Evolutionary conservation across 2,888 invertebrate genomes (phyloP).

Genomic region (Neoscelio sp.): DNA sequence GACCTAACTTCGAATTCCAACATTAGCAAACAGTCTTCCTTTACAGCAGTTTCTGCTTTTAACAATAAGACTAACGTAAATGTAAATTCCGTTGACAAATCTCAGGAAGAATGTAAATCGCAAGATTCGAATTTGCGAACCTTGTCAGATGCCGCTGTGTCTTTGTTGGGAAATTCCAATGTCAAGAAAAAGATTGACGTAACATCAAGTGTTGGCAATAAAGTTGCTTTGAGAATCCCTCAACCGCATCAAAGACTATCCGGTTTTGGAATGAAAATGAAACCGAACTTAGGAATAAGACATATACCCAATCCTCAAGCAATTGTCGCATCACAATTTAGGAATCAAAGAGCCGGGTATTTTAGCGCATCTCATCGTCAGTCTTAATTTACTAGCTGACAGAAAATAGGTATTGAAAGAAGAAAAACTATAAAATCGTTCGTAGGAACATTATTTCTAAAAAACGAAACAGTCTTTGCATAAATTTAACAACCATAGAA

Average conservation of each 20-base stretch:
- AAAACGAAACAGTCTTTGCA: too few species aligned
- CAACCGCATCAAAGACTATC: conserved; percentile 79
- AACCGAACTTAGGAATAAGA: conserved; percentile 81
- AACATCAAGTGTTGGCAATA: conserved; percentile 61
- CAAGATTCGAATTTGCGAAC: conserved; percentile 77
- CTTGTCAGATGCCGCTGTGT: conserved; percentile 78
- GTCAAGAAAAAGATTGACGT: conserved; percentile 60
- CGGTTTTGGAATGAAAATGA: conserved; percentile 79
- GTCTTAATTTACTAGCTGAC: conserved; percentile 74
- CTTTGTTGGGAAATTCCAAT: conserved; percentile 70
- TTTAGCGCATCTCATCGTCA: conserved; percentile 74
- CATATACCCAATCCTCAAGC: conserved; percentile 83
- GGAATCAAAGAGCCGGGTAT: conserved; percentile 76
- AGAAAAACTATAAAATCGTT: not conserved
- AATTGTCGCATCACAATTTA: conserved; percentile 80
- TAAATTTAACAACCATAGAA: too few species aligned
- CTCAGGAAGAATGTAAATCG: conserved; percentile 73
- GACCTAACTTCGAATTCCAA: conserved; percentile 74
- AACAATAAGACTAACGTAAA: conserved; percentile 11
- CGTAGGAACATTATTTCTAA: too few species aligned
- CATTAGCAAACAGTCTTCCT: conserved; percentile 46
- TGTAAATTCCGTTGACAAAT: conserved; percentile 58
- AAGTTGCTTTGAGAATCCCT: conserved; percentile 78
- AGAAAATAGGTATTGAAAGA: too few species aligned
- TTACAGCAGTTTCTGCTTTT: not conserved